Conservation (phyloP, 2,888 invertebrate genomes). For the Iphiclides podalirius region DNA sequence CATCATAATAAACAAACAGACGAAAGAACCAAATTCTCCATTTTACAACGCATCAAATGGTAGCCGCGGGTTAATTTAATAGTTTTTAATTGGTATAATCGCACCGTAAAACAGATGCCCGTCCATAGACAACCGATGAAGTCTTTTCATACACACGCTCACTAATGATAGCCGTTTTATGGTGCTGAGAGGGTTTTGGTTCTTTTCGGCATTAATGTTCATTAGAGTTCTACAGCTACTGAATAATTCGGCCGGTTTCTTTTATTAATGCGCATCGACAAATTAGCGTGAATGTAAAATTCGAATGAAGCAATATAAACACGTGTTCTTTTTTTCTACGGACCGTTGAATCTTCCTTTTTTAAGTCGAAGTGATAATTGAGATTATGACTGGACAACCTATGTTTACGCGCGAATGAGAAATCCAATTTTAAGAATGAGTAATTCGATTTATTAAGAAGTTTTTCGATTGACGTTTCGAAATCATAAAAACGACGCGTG, state of each 20-base stretch:
- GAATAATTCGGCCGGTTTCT: slow-evolving; percentile 73
- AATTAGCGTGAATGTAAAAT: slow-evolving; percentile 78
- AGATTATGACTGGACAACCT: slow-evolving; percentile 67
- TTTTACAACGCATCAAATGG: slow-evolving; percentile 69
- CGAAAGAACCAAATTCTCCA: slow-evolving; percentile 39
- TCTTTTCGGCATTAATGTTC: slow-evolving; percentile 70
- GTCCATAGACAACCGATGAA: slow-evolving; percentile 61
- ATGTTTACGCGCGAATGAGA: slow-evolving; percentile 44
- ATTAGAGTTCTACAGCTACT: slow-evolving; percentile 74
- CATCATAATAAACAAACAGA: slow-evolving; percentile 77
- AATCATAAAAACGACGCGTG: slow-evolving; percentile 4
- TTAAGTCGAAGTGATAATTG: slow-evolving; percentile 75
- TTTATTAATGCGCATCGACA: slow-evolving; percentile 72
- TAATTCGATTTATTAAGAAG: slow-evolving; percentile 29
- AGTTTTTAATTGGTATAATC: slow-evolving; percentile 78
- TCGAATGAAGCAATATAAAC: slow-evolving; percentile 71
- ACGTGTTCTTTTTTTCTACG: slow-evolving; percentile 55
- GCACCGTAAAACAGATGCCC: slow-evolving; percentile 67
- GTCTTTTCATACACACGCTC: slow-evolving; percentile 65
- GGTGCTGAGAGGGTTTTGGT: slow-evolving; percentile 45
- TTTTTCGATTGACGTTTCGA: not conserved
- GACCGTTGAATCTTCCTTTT: slow-evolving; percentile 50
- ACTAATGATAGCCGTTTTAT: slow-evolving; percentile 63
- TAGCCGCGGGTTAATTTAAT: slow-evolving; percentile 72
- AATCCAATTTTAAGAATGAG: slow-evolving; percentile 65